Evolutionary conservation across 2,797 vertebrate genomes (phyloP).

Genomic region (Mergus octosetaceus): DNA sequence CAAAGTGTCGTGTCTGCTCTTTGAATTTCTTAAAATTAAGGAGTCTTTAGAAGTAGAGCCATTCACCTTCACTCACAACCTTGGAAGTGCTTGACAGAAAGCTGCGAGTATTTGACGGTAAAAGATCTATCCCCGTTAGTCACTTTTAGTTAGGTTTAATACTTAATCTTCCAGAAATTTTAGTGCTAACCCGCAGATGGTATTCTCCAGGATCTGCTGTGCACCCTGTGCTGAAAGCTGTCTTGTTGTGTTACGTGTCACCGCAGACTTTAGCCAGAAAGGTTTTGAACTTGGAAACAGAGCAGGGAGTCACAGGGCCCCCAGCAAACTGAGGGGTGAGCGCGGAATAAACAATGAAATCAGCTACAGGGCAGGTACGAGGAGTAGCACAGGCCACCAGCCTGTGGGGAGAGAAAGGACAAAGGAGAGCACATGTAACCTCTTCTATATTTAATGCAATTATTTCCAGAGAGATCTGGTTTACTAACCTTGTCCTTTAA

Average conservation of each 20-base stretch:
- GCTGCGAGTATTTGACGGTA: slow-evolving; percentile 1
- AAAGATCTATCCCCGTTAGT: slow-evolving; percentile 60
- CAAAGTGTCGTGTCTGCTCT: slow-evolving; percentile 69
- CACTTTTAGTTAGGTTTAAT: slow-evolving; percentile 53
- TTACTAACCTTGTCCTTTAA: not conserved
- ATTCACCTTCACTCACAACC: slow-evolving; percentile 76
- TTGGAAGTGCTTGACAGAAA: slow-evolving; percentile 65
- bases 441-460: slow-evolving; percentile 35
- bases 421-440: not conserved
- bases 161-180: slow-evolving; percentile 58
- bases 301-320: slow-evolving; percentile 1
- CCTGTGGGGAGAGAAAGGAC: slow-evolving; percentile 36
- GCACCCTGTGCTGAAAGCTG: slow-evolving; percentile 51
- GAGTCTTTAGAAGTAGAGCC: slow-evolving; percentile 73
- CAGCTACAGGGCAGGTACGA: slow-evolving; percentile 46
- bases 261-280: slow-evolving; percentile 38
- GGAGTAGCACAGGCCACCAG: slow-evolving; percentile 19
- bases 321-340: not conserved
- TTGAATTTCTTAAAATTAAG: slow-evolving; percentile 80
- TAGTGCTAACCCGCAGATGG: slow-evolving; percentile 19
- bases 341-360: slow-evolving; percentile 59
- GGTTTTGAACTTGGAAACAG: slow-evolving; percentile 70
- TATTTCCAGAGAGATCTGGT: slow-evolving; percentile 11
- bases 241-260: slow-evolving; percentile 59
- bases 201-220: slow-evolving; percentile 40